A percentile compares a stretch with the other conserved stretches of the same genome.
Evolutionary conservation across 1,140 invertebrate genomes (phyloP).

Genomic region (Cydia fagiglandana): DNA sequence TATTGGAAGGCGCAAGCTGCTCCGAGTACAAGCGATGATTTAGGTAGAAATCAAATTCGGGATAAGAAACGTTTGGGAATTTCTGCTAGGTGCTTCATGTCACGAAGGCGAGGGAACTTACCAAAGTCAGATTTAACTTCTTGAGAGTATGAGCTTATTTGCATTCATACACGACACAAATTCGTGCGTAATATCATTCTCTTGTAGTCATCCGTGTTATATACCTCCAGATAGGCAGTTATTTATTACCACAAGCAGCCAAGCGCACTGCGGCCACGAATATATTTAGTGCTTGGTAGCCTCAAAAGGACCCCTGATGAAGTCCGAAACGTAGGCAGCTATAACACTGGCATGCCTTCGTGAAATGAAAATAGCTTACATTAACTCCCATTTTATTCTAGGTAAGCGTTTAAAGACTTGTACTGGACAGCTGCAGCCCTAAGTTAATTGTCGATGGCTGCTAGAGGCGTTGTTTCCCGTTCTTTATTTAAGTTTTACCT

Average conservation of each 20-base stretch:
- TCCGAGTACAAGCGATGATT: neutral
- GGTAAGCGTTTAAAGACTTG: constrained; percentile 19
- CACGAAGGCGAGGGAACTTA: neutral
- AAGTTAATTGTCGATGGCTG: constrained; percentile 12
- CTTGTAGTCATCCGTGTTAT: too few species aligned
- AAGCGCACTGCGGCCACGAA: too few species aligned
- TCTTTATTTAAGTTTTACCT: neutral
- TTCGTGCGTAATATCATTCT: too few species aligned
- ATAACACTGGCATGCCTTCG: neutral
- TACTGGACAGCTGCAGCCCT: constrained; percentile 5
- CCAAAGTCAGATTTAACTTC: too few species aligned
- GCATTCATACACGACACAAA: too few species aligned
- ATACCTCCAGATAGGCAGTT: too few species aligned
- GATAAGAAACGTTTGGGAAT: neutral
- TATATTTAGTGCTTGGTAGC: too few species aligned
- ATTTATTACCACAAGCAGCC: too few species aligned
- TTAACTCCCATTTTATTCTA: constrained; percentile 14
- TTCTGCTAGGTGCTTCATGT: neutral
- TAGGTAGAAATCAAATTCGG: constrained; percentile 25
- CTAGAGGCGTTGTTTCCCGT: constrained; percentile 3
- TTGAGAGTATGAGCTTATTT: too few species aligned
- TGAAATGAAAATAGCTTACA: neutral
- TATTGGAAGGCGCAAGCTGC: neutral
- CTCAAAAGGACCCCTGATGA: too few species aligned
- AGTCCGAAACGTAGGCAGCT: too few species aligned